Percentiles rank a stretch among this genome's conserved stretches.
These are phyloP conservation scores for Bothrops jararaca DNA, from an alignment of 2,113 vertebrate species.

Conservation along the genomic window DNA sequence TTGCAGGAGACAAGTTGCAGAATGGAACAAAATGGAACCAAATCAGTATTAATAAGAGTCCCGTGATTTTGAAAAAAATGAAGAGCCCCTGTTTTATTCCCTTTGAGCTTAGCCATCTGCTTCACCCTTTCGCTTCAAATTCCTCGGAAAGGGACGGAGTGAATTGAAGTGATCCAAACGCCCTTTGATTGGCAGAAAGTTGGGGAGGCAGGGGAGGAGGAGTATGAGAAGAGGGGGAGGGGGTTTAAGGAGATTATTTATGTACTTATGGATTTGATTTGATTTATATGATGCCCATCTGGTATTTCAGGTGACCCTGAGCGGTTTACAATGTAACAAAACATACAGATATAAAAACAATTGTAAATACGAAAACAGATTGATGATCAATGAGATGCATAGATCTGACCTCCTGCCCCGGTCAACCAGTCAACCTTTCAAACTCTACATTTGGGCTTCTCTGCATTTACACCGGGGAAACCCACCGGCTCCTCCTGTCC, in stretches of 20 bases:
- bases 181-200: background rate
- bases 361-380: background rate
- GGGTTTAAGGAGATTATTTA: background rate
- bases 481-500: background rate
- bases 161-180: background rate
- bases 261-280: too few species aligned
- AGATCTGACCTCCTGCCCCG: background rate
- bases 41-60: constrained; percentile 55
- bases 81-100: background rate
- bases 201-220: accelerated
- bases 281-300: background rate
- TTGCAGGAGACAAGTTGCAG: constrained; percentile 58
- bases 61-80: constrained; percentile 36
- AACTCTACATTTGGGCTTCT: background rate
- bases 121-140: accelerated
- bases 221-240: too few species aligned
- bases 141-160: accelerated
- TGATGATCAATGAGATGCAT: background rate
- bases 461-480: accelerated
- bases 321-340: background rate
- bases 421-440: background rate
- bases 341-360: background rate
- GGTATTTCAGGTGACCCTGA: background rate
- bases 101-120: background rate
- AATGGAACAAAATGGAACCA: constrained; percentile 58